These are phyloP conservation scores for Enteromius trimaculatus DNA, from an alignment of 2,797 vertebrate species.

Conservation along the genomic window DNA sequence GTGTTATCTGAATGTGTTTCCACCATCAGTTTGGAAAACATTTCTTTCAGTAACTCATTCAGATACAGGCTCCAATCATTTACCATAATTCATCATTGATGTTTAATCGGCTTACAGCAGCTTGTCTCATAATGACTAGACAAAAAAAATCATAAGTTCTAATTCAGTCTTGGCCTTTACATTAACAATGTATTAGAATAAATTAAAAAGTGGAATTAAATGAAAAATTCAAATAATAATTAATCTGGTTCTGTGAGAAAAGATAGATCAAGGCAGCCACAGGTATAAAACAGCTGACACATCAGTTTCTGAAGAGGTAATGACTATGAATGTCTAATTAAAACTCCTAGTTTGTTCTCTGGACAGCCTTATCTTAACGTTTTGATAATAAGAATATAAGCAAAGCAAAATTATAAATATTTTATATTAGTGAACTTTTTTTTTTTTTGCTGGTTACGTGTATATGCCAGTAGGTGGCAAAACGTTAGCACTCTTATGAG, in stretches of 20 bases:
- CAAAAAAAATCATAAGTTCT: slow-evolving; percentile 1
- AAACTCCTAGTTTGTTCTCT: not conserved
- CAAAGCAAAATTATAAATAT: not conserved
- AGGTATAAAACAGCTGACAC: not conserved
- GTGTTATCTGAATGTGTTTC: not conserved
- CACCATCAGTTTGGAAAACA: not conserved
- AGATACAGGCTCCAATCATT: slow-evolving; percentile 29
- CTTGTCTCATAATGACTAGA: slow-evolving; percentile 37
- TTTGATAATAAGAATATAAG: not conserved
- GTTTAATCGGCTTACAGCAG: not conserved
- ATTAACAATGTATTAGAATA: not conserved
- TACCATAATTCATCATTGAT: slow-evolving; percentile 24
- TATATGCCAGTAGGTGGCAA: not conserved
- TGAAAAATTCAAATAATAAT: not conserved
- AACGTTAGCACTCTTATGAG: not conserved
- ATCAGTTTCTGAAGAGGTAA: not conserved
- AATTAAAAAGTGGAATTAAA: not conserved
- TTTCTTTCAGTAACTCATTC: slow-evolving; percentile 33
- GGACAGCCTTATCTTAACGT: not conserved
- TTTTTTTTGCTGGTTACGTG: not conserved
- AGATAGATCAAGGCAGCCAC: not conserved
- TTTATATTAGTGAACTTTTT: not conserved
- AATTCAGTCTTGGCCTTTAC: not conserved
- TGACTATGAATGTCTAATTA: not conserved
- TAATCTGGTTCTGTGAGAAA: not conserved